Conservation (phyloP, 2,888 invertebrate species). For the Callyntrura sp. region DNA sequence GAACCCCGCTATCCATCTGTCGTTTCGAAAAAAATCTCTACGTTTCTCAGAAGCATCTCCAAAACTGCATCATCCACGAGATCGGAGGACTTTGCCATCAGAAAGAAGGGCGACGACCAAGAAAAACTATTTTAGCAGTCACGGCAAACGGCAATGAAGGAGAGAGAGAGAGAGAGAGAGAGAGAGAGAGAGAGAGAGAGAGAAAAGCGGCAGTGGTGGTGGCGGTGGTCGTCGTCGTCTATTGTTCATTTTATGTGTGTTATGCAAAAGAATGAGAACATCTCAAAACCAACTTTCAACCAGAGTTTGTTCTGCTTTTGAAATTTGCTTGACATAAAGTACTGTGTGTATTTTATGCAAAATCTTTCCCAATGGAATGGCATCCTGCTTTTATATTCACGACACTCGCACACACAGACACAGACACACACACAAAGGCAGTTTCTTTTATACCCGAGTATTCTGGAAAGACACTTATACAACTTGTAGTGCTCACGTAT, state of each 20-base stretch:
- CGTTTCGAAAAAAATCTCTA: neutral
- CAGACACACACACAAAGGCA: too few species aligned
- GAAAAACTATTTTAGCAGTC: slow-evolving; percentile 43
- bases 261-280: slow-evolving; percentile 61
- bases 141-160: slow-evolving; percentile 5
- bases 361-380: slow-evolving; percentile 71
- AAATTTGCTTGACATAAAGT: slow-evolving; percentile 70
- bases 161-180: slow-evolving; percentile 20
- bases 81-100: slow-evolving; percentile 23
- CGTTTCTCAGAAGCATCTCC: slow-evolving; percentile 44
- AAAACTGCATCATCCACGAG: slow-evolving; percentile 57
- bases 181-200: neutral
- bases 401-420: slow-evolving; percentile 18
- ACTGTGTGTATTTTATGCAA: slow-evolving; percentile 70
- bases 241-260: slow-evolving; percentile 70
- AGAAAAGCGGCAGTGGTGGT: neutral
- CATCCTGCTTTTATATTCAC: neutral
- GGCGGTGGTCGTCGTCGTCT: slow-evolving; percentile 55
- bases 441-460: neutral
- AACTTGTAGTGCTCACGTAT: neutral
- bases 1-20: neutral
- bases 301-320: slow-evolving; percentile 65
- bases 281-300: slow-evolving; percentile 61
- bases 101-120: slow-evolving; percentile 32
- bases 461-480: neutral